These are phyloP conservation scores for Drosophila nigricruria DNA, from an alignment of 2,888 invertebrate species.

Conservation along the genomic window DNA sequence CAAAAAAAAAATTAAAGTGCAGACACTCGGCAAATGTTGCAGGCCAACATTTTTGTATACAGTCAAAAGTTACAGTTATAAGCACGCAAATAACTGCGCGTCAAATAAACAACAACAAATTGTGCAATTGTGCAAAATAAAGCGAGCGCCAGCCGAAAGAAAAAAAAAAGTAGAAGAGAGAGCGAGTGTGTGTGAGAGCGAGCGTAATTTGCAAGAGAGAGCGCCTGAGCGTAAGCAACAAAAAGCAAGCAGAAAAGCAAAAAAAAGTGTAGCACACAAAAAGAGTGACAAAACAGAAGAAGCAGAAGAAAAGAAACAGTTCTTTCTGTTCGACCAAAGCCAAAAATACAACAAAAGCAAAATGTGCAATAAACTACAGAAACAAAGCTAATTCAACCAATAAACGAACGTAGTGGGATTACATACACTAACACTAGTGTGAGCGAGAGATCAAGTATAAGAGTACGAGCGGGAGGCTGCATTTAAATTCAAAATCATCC, in stretches of 20 bases:
- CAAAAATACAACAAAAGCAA: constrained; percentile 35
- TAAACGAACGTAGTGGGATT: constrained; percentile 36
- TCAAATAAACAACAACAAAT: constrained; percentile 55
- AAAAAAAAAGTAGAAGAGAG: constrained; percentile 16
- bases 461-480: constrained; percentile 9
- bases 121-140: constrained; percentile 62
- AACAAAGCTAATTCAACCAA: constrained; percentile 29
- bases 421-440: constrained; percentile 16
- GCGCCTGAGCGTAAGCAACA: constrained; percentile 21
- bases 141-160: constrained; percentile 15
- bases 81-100: constrained; percentile 26
- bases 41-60: constrained; percentile 44
- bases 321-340: constrained; percentile 30
- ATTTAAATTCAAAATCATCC: constrained; percentile 36
- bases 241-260: constrained; percentile 19
- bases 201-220: constrained; percentile 16
- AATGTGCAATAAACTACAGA: constrained; percentile 72
- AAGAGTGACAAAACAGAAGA: constrained; percentile 37
- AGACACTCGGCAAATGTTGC: constrained; percentile 63
- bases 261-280: constrained; percentile 52
- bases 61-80: constrained; percentile 10
- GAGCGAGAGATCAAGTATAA: constrained; percentile 4
- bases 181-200: constrained; percentile 10
- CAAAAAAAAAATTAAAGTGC: constrained; percentile 11
- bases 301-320: constrained; percentile 5